Percentiles rank a stretch among this genome's conserved stretches.
Conservation (phyloP, 2,797 vertebrate genomes). For the Argentina silus region DNA sequence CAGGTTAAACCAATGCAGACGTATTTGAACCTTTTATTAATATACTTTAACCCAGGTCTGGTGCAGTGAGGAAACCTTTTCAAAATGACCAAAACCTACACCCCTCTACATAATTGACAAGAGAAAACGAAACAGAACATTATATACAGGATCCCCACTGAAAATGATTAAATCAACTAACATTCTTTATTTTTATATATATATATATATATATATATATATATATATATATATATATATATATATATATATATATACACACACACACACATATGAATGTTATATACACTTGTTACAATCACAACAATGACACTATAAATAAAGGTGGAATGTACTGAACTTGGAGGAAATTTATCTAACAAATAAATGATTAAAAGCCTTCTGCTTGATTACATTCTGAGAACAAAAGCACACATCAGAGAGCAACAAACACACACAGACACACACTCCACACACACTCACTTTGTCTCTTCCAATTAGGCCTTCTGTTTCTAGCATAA, state of each 20-base stretch:
- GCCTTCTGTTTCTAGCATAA: conserved; percentile 56
- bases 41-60: background rate
- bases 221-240: conserved; percentile 32
- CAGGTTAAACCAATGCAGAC: background rate
- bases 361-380: conserved; percentile 62
- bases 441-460: conserved; percentile 22
- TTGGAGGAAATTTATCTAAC: conserved; percentile 63
- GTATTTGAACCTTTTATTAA: background rate
- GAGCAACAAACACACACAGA: conserved; percentile 24
- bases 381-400: conserved; percentile 64
- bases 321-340: conserved; percentile 80
- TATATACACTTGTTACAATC: conserved; percentile 80
- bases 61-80: conserved; percentile 54
- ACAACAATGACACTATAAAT: conserved; percentile 80
- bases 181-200: conserved; percentile 59
- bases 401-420: conserved; percentile 29
- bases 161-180: too few relatives aligned
- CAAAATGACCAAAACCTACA: conserved; percentile 62
- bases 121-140: conserved; percentile 33
- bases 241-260: conserved; percentile 65
- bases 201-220: conserved; percentile 39
- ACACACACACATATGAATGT: too few relatives aligned
- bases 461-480: conserved; percentile 7
- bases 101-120: conserved; percentile 50
- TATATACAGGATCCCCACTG: conserved; percentile 69